Evolutionary conservation across 2,797 vertebrate genomes (phyloP), one percentile per base, ranked within the genome.

Genomic region (Sparidentex hasta): DNA sequence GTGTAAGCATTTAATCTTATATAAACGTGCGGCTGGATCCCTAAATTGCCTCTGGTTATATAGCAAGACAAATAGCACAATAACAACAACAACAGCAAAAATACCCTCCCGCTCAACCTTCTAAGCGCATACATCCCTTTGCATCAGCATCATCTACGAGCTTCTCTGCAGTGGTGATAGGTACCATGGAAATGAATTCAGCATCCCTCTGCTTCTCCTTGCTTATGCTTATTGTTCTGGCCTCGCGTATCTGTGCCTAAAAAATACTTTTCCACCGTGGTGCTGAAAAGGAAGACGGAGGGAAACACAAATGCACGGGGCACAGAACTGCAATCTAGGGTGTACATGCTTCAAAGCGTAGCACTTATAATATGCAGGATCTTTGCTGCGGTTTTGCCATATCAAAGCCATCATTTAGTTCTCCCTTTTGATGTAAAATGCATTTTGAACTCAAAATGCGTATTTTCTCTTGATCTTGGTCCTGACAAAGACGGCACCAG

Each of bases 141-240:
- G 83, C 85, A 90, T 93, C 85, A 92, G 78, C 79, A 66, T 93
- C 90, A 91, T 85, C 76, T 76, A 84, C 65, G 47, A 41, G 82
- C 73, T 86, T 55, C 83, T 89, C 85, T 66, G 74, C 84, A 75
- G 74, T 62, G 50, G 65, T 80, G 89, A 89, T 83, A 84, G 87
- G 69, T 81, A 89, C 71, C 87, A 88, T 88, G 87, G 84, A 92
- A 93, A 92, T 91, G 68, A 91, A 90, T 90, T 86, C 88, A 86
- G 87, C 76, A 76, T 84, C 78, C 89, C 65, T 70, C 76, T 52
- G 74, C 76, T 73, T 88, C 84, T 74, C 78, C 71, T 66, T 55
- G 69, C 72, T 82, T 62, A 65, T 86, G 81, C 75, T 77, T 83
- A 88, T 90, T 87, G 74, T 85, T 77, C 71, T 82, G 83, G 81